phyloP scores from a whole-genome alignment of 2,797 vertebrate species.

The Salmo trutta region DNA sequence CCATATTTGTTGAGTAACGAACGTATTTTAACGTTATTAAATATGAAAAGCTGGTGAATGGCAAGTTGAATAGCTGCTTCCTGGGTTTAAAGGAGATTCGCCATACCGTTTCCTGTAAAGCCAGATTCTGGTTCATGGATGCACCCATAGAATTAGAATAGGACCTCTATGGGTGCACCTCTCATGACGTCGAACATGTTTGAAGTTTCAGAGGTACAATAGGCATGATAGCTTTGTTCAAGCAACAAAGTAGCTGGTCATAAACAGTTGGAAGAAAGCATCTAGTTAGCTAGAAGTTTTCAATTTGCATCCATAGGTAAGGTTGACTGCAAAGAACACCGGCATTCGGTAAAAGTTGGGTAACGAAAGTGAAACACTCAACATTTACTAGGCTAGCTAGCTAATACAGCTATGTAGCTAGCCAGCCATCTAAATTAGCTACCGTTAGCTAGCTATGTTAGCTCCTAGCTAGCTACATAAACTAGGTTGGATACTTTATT shows the following conservation, averaged over 20 bases:
- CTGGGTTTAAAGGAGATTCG: too few species aligned
- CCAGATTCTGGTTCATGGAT: too few species aligned
- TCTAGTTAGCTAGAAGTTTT: not conserved
- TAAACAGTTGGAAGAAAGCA: not conserved
- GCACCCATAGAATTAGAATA: too few species aligned
- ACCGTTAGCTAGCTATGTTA: not conserved
- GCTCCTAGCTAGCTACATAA: not conserved
- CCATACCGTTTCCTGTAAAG: too few species aligned
- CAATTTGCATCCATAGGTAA: too few species aligned
- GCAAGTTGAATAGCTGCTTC: too few species aligned
- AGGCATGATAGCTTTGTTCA: too few species aligned
- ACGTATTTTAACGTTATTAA: too few species aligned
- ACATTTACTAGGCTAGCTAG: slow-evolving; percentile 14
- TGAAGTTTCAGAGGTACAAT: not conserved
- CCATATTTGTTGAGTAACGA: too few species aligned
- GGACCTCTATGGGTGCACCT: not conserved
- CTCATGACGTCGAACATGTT: not conserved
- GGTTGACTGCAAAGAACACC: too few species aligned
- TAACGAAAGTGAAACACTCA: slow-evolving; percentile 1
- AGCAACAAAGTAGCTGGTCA: not conserved
- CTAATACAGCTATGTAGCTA: slow-evolving; percentile 8
- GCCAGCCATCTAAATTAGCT: not conserved
- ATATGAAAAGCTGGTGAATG: too few species aligned
- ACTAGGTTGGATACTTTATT: not conserved
- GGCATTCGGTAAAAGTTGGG: not conserved